A percentile compares a stretch with the other conserved stretches of the same genome.
Conservation (phyloP, 2,888 invertebrate genomes). For the Tortrix viridana region DNA sequence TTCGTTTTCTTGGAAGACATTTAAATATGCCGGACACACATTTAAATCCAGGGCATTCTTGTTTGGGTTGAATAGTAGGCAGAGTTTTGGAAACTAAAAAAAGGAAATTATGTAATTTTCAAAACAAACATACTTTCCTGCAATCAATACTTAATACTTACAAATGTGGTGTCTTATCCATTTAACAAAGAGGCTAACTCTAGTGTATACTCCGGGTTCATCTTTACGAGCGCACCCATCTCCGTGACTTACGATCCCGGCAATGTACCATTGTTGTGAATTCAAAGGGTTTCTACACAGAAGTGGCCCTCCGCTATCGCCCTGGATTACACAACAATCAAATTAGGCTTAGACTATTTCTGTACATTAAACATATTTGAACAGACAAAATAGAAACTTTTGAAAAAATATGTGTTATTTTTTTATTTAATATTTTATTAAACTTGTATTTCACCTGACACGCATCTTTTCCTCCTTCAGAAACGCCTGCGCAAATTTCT, state of each 20-base stretch:
- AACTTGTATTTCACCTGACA: slow-evolving; percentile 84
- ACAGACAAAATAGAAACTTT: no score
- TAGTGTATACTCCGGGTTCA: slow-evolving; percentile 93
- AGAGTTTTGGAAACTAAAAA: slow-evolving; percentile 75
- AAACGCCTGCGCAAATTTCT: slow-evolving; percentile 91
- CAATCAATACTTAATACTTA: slow-evolving; percentile 64
- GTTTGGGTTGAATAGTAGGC: slow-evolving; percentile 80
- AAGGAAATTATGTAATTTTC: slow-evolving; percentile 2
- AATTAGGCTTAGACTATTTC: slow-evolving; percentile 18
- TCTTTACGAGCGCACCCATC: slow-evolving; percentile 92
- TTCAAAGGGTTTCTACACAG: slow-evolving; percentile 89
- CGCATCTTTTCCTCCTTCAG: slow-evolving; percentile 91
- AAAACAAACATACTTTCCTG: neutral
- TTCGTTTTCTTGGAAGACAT: slow-evolving; percentile 86
- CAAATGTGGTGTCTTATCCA: slow-evolving; percentile 88
- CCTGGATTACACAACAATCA: slow-evolving; percentile 68
- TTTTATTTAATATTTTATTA: neutral
- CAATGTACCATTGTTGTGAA: slow-evolving; percentile 90
- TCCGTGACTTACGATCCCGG: slow-evolving; percentile 94
- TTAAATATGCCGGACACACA: slow-evolving; percentile 87
- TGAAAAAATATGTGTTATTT: no score
- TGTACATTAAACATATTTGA: no score
- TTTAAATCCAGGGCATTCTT: slow-evolving; percentile 88
- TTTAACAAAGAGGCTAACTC: slow-evolving; percentile 88
- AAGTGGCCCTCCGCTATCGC: slow-evolving; percentile 93